Percentiles rank a stretch among this genome's conserved stretches.
These are phyloP conservation scores for Anastrepha obliqua DNA, from an alignment of 1,140 invertebrate genomes.

Conservation along the genomic window DNA sequence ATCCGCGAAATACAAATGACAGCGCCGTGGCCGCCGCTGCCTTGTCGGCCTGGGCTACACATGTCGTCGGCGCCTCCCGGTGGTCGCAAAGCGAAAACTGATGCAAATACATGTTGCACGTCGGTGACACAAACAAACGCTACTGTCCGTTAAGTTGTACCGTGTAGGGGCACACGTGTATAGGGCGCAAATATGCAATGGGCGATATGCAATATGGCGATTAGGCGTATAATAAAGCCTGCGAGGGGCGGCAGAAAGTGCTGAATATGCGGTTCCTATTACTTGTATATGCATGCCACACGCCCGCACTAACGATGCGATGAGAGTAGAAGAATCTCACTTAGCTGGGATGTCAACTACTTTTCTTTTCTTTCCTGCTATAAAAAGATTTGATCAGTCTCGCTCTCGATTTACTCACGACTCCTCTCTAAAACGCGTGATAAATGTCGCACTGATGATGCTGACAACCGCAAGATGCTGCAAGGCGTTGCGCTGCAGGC, in stretches of 20 bases:
- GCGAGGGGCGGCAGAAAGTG: not conserved
- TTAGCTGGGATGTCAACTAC: not conserved
- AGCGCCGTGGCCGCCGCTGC: slow-evolving; percentile 7
- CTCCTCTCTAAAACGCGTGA: not conserved
- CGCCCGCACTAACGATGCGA: not conserved
- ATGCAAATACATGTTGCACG: slow-evolving; percentile 36
- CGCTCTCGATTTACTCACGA: not conserved
- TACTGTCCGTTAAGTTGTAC: slow-evolving; percentile 36
- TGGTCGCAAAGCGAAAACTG: slow-evolving; percentile 26
- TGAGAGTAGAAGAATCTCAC: not conserved
- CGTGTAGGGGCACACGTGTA: slow-evolving; percentile 15
- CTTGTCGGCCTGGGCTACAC: slow-evolving; percentile 6
- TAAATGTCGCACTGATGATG: slow-evolving; percentile 49
- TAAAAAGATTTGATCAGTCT: not conserved
- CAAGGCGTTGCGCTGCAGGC: not conserved
- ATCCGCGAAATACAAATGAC: slow-evolving; percentile 51
- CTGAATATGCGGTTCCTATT: not conserved
- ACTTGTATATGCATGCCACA: too few species aligned
- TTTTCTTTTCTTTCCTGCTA: not conserved
- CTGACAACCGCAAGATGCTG: slow-evolving; percentile 45
- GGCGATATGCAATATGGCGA: not conserved
- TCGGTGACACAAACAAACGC: slow-evolving; percentile 41
- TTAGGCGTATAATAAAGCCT: not conserved
- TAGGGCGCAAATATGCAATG: not conserved
- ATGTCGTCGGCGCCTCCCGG: slow-evolving; percentile 34